Conservation (phyloP, 1,140 invertebrate species). For the Paraescarpia echinospica region DNA sequence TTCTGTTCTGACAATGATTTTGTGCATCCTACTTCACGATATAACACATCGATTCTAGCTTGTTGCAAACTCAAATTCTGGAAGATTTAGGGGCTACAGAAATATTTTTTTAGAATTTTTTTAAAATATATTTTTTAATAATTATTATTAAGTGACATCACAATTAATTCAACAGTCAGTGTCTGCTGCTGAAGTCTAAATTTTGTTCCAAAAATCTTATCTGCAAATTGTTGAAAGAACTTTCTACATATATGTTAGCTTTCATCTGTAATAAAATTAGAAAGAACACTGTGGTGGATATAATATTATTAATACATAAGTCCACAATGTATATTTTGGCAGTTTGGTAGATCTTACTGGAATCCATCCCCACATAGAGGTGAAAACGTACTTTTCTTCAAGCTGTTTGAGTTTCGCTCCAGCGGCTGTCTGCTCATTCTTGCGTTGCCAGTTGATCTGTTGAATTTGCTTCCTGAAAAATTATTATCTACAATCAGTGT, state of each 20-base stretch:
- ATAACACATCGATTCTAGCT: too few species aligned
- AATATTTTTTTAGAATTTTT: too few species aligned
- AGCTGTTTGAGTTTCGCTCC: slow-evolving; percentile 64
- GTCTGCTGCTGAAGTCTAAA: neutral
- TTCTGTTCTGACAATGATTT: too few species aligned
- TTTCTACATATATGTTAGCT: neutral
- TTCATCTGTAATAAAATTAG: neutral
- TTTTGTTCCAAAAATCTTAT: neutral
- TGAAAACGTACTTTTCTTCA: slow-evolving; percentile 45
- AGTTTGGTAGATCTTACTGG: neutral
- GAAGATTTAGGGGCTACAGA: too few species aligned
- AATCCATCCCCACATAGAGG: neutral
- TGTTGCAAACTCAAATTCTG: too few species aligned
- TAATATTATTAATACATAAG: neutral
- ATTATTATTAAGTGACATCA: neutral
- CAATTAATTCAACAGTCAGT: neutral
- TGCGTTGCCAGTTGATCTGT: slow-evolving; percentile 91
- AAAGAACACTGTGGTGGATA: neutral
- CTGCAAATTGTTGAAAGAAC: neutral
- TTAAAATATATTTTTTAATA: too few species aligned
- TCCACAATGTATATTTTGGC: too few species aligned
- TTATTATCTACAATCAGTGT: neutral
- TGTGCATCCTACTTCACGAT: too few species aligned
- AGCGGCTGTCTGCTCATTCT: slow-evolving; percentile 84
- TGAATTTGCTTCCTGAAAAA: slow-evolving; percentile 78